Conservation (phyloP, 2,888 invertebrate genomes). For the Pammene aurita region DNA sequence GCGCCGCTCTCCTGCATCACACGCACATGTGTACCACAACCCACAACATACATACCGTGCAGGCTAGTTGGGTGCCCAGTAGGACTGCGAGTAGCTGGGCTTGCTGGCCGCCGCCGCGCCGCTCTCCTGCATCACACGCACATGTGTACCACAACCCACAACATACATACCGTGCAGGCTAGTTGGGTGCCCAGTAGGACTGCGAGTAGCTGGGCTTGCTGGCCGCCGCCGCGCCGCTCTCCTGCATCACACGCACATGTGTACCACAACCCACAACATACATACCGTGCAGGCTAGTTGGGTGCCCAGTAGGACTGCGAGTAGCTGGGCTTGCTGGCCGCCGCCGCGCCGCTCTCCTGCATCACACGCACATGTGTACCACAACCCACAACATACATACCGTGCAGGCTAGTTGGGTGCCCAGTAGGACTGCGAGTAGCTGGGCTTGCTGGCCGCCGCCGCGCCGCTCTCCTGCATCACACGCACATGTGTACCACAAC, state of each 20-base stretch:
- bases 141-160: background rate
- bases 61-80: constrained; percentile 85
- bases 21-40: constrained; percentile 11
- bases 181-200: constrained; percentile 86
- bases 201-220: constrained; percentile 85
- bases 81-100: constrained; percentile 85
- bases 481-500: constrained; percentile 11
- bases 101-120: constrained; percentile 82
- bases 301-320: constrained; percentile 86
- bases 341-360: constrained; percentile 83
- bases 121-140: constrained; percentile 79
- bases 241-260: constrained; percentile 66
- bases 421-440: constrained; percentile 86
- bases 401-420: constrained; percentile 80
- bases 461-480: constrained; percentile 82
- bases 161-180: constrained; percentile 50
- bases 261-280: background rate
- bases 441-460: constrained; percentile 84
- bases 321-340: constrained; percentile 85
- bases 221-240: constrained; percentile 81
- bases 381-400: background rate
- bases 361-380: constrained; percentile 23
- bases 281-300: constrained; percentile 68
- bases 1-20: constrained; percentile 82
- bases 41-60: constrained; percentile 7